Base-by-base conservation (phyloP, 1,140 invertebrate genomes). In the Megalonaias nervosa region DNA sequence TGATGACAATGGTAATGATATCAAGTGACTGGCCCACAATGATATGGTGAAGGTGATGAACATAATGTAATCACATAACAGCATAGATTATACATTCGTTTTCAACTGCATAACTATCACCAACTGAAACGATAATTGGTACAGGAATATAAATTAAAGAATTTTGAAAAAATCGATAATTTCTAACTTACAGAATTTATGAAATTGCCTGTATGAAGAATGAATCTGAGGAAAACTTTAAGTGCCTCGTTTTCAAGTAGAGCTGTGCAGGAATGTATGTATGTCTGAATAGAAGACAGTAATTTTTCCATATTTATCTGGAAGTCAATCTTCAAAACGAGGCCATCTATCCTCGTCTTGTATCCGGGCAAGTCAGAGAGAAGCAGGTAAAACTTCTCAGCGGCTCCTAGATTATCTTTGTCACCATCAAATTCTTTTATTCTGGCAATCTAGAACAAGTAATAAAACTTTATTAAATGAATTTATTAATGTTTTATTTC, bases 241-340 rank as follows among this genome's bases (percentile, higher is more conserved):
- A 91, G 79, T 3, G 85, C 85, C 31, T 86, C 81, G 69, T 84
- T 90, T 48, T 89, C 85, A 65, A 90, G 80, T 48, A 89, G 78
- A 72, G 77, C 74, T 58, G 93, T 94, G 67, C 96, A 96, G 70
- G 97, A 96, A 26, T 95, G 93, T 68, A 97, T 94, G 92, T 99
- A 97, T 4, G 95, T 94, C 87, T 95, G 96, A 80, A 99, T 97
- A 81, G 96, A 96, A 21, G 98, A 92, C 95, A 97, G 97, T 77
- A 99, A 92, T 82, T 95, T 96, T 76, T 94, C 95, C 89, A 98
- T 95, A 80, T 96, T 98, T 0, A 96, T 94, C 0, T 94, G 93
- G 91, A 99, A 98, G 89, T 99, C 98, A 90, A 98, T 97, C 90
- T 97, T 97, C 55, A 99, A 90, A 17, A 92, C 78, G 88, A 93